Evolutionary conservation across 2,888 invertebrate species (phyloP).

Genomic region (Cosmia pyralina): DNA sequence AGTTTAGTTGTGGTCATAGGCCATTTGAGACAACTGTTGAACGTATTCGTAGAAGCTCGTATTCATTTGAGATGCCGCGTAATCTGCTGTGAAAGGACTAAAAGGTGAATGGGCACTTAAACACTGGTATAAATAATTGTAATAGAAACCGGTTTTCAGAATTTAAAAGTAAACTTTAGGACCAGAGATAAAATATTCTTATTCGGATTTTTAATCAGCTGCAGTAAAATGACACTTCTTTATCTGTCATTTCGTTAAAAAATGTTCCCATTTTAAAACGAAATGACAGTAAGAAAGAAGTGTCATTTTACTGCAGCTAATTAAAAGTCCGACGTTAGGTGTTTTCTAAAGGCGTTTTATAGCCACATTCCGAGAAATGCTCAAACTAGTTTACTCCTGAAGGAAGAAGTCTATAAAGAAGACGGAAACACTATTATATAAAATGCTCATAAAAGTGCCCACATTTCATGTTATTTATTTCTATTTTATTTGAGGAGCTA

Average conservation of each 20-base stretch:
- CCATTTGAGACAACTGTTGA: slow-evolving; percentile 15
- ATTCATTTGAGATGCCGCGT: slow-evolving; percentile 6
- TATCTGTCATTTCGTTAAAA: too few relatives aligned
- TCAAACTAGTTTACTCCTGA: neutral
- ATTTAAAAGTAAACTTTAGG: neutral
- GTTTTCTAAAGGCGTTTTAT: too few relatives aligned
- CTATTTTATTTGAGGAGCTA: too few relatives aligned
- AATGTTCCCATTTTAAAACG: too few relatives aligned
- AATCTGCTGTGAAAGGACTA: slow-evolving; percentile 5
- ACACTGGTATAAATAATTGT: neutral
- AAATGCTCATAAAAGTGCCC: too few relatives aligned
- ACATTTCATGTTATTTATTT: neutral
- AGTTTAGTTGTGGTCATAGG: slow-evolving; percentile 27
- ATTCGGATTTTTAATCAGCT: too few relatives aligned
- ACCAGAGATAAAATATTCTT: neutral
- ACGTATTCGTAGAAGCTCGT: neutral
- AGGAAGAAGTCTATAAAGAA: too few relatives aligned
- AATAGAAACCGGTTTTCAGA: neutral
- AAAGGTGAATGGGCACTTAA: slow-evolving; percentile 10
- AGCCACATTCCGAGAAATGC: neutral
- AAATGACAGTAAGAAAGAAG: too few relatives aligned
- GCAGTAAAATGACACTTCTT: too few relatives aligned
- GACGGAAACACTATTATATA: neutral
- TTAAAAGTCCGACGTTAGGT: too few relatives aligned
- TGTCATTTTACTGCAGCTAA: too few relatives aligned